Conservation (phyloP, 1,140 invertebrate species). For the Leptonema lineaticorne region DNA sequence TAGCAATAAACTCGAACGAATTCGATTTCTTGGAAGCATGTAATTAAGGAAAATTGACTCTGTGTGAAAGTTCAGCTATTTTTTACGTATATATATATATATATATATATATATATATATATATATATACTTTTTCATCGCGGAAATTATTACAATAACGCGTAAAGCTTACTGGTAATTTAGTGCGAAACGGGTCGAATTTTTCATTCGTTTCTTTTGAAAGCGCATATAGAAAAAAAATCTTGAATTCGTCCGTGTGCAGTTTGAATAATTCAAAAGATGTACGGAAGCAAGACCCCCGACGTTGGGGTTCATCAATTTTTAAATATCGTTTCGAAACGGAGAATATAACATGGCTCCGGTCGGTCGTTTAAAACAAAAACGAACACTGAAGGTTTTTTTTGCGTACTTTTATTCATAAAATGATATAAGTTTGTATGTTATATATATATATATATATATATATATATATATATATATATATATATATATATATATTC, state of each 20-base stretch:
- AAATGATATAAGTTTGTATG: no score
- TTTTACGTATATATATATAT: neutral
- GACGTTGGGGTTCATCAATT: slow-evolving; percentile 1
- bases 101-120: neutral
- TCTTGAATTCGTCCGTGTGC: neutral
- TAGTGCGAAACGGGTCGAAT: neutral
- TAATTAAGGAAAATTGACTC: no score
- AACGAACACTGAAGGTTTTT: neutral
- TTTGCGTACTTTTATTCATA: no score
- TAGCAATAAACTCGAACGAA: slow-evolving; percentile 3
- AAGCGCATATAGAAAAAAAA: neutral
- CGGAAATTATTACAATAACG: no score
- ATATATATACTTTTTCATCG: neutral
- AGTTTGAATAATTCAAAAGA: neutral
- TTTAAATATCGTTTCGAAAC: slow-evolving; percentile 6
- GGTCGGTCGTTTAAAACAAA: neutral
- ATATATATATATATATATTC: neutral
- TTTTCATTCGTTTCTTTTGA: neutral
- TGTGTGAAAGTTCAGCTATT: neutral
- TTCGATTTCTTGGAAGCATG: no score
- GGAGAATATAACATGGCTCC: neutral
- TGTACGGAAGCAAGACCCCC: neutral
- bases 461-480: neutral
- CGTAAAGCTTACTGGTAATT: no score
- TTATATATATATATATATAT: neutral